These are phyloP conservation scores for Heliangelus exortis DNA, from an alignment of 2,797 vertebrate genomes.

Conservation along the genomic window DNA sequence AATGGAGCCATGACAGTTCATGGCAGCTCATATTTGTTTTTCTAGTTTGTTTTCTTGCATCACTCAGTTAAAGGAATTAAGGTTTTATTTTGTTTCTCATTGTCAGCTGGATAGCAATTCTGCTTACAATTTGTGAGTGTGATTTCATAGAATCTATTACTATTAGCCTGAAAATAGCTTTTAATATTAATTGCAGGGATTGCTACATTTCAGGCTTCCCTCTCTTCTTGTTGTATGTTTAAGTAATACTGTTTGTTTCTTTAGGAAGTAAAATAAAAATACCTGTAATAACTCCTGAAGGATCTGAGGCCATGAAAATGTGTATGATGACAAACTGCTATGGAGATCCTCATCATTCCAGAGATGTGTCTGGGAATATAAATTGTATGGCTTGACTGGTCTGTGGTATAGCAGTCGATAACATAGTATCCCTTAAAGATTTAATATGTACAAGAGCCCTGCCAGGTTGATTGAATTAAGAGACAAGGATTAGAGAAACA, in stretches of 20 bases:
- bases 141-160: not conserved
- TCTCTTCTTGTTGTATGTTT: not conserved
- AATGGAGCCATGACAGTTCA: constrained; percentile 34
- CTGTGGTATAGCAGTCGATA: not conserved
- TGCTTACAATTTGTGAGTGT: not conserved
- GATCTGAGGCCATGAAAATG: not conserved
- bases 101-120: not conserved
- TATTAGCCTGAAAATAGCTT: not conserved
- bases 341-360: not conserved
- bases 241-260: not conserved
- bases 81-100: not conserved
- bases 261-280: not conserved
- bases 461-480: accelerated
- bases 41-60: constrained; percentile 19
- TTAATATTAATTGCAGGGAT: not conserved
- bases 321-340: not conserved
- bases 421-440: not conserved
- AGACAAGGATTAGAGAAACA: not conserved
- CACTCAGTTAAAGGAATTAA: constrained; percentile 32
- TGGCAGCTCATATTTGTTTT: not conserved
- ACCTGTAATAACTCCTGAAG: not conserved
- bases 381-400: not conserved
- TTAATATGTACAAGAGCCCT: not conserved
- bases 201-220: not conserved
- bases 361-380: not conserved